Evolutionary conservation across 2,888 invertebrate species (phyloP), one percentile per base, ranked within the genome.

Genomic region (Linnaemya tessellans): DNA sequence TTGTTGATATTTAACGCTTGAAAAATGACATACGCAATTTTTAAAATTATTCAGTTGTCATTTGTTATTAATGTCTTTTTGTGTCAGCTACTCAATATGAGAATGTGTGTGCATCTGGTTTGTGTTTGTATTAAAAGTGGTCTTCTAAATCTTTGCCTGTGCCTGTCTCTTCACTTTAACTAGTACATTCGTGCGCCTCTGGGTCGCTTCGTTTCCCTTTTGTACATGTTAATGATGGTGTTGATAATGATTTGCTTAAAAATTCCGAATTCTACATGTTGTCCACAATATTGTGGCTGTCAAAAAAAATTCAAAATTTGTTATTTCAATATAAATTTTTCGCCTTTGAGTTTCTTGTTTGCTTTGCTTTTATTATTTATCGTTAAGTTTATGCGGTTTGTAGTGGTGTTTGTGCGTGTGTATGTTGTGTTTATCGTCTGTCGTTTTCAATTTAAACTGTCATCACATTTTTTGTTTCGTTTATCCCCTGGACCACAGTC

Each of bases 21-120:
- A 87, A 87, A 86, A 87, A 87, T 86, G 87, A 86, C 87, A 87
- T 86, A 87, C 84, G 87, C 86, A 87, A 87, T 87, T 87, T 87
- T 87, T 79, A 81, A 87, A 87, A 86, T 87, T 87, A 86, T 87
- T 87, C 87, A 87, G 87, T 87, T 87, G 87, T 87, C 85, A 87
- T 84, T 84, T 84, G 75, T 86, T 86, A 86, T 87, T 87, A 87
- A 84, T 82, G 77, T 77, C 71, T 79, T 75, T 75, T 79, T 79
- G 38, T 54, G 38, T 46, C 54, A 38, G 18, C 51, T 35, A 20
- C 49, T 38, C 51, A 15, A 35, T 3, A 15, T 10, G 22, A 7
- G n/a, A 43, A 43, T 56, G 43, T 58, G 11, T 30, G 15, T 13
- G 0, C 46, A 3, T 15, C n/a, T 22, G 7, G 18, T 35, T 5